Conservation (phyloP, 2,797 vertebrate genomes). For the Enteromius paludinosus region DNA sequence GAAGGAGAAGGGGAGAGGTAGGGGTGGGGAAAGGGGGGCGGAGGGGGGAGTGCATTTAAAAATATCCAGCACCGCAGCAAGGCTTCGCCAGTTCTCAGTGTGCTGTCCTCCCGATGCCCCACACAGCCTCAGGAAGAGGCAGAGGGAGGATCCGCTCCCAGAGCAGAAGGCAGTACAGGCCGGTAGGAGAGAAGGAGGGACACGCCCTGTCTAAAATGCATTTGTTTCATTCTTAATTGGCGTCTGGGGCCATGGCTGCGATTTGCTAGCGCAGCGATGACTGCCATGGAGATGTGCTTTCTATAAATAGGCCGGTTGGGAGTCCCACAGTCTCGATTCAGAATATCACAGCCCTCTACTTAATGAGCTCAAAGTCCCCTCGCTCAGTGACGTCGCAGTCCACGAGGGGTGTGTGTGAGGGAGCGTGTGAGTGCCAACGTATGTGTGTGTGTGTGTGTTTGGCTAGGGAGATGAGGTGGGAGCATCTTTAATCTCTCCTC, state of each 20-base stretch:
- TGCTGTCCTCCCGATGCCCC: constrained; percentile 67
- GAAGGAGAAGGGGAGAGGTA: constrained; percentile 41
- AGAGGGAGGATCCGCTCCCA: constrained; percentile 62
- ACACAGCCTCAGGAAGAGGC: constrained; percentile 70
- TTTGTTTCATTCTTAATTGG: constrained; percentile 87
- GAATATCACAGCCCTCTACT: constrained; percentile 85
- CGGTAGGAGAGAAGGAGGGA: constrained; percentile 70
- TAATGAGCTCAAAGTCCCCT: constrained; percentile 83
- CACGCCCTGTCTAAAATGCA: constrained; percentile 78
- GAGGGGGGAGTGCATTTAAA: constrained; percentile 71
- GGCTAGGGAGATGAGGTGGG: constrained; percentile 47
- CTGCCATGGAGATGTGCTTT: constrained; percentile 80
- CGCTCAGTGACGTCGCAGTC: constrained; percentile 77
- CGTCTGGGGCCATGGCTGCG: constrained; percentile 81
- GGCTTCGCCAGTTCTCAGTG: constrained; percentile 72
- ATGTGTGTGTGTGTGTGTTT: constrained; percentile 27
- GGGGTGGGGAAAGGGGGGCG: constrained; percentile 40
- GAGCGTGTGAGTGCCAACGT: background rate
- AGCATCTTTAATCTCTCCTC: constrained; percentile 71
- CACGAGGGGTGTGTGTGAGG: constrained; percentile 57
- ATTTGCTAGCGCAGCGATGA: constrained; percentile 78
- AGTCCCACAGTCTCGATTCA: constrained; percentile 86
- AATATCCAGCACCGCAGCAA: constrained; percentile 71
- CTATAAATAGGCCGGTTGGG: constrained; percentile 84
- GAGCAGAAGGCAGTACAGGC: constrained; percentile 59